These are phyloP conservation scores for Agrilus mali DNA, from an alignment of 2,888 invertebrate genomes.

Conservation along the genomic window DNA sequence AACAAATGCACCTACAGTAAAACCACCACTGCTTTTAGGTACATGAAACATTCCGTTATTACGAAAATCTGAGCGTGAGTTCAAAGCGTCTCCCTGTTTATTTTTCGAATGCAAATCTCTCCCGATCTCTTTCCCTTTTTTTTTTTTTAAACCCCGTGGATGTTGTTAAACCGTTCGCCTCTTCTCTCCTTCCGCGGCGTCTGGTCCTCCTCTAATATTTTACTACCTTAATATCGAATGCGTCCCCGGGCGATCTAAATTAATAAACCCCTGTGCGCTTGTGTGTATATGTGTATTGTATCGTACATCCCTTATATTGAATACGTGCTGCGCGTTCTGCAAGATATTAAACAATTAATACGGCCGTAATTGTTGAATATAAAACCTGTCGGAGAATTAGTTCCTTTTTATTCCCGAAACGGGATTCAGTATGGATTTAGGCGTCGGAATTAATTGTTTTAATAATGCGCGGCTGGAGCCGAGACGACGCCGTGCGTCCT, in stretches of 20 bases:
- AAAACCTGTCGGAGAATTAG: slow-evolving; percentile 18
- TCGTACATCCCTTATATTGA: too few relatives aligned
- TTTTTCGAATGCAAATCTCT: too few relatives aligned
- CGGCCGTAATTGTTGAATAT: slow-evolving; percentile 17
- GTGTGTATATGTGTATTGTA: too few relatives aligned
- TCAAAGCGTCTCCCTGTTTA: too few relatives aligned
- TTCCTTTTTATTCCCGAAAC: slow-evolving; percentile 24
- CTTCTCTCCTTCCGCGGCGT: slow-evolving; percentile 5
- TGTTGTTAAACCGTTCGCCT: not conserved
- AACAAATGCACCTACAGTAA: too few relatives aligned
- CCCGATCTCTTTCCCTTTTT: too few relatives aligned
- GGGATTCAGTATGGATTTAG: slow-evolving; percentile 29
- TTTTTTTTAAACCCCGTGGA: too few relatives aligned
- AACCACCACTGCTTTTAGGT: too few relatives aligned
- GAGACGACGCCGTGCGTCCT: slow-evolving; percentile 7
- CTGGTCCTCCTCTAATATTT: slow-evolving; percentile 2
- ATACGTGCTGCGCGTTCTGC: slow-evolving; percentile 24
- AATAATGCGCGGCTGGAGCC: slow-evolving; percentile 24
- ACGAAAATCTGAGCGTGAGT: too few relatives aligned
- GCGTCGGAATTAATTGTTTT: slow-evolving; percentile 31
- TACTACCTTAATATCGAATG: slow-evolving; percentile 20
- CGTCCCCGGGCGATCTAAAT: slow-evolving; percentile 7
- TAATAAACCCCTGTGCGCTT: too few relatives aligned
- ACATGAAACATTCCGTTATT: too few relatives aligned
- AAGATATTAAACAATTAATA: slow-evolving; percentile 36